These are phyloP conservation scores for Ips typographus DNA, from an alignment of 1,140 invertebrate genomes.

Conservation along the genomic window DNA sequence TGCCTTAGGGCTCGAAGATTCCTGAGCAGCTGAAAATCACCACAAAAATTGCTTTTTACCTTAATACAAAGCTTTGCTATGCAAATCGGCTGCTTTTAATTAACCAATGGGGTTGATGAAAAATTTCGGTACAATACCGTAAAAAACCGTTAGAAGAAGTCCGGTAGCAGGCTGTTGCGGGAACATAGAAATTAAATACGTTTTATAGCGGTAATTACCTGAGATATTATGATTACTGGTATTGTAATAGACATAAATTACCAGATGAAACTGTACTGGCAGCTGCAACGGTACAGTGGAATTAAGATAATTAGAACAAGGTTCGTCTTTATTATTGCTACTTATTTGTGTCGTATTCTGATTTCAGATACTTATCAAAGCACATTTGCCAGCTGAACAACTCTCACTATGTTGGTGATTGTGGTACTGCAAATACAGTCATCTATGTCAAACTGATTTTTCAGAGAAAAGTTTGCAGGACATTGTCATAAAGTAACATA, in stretches of 20 bases:
- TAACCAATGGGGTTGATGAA: too few relatives aligned
- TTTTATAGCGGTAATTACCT: conserved; percentile 35
- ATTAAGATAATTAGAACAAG: conserved; percentile 30
- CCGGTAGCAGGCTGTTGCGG: conserved; percentile 35
- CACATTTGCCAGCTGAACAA: too few relatives aligned
- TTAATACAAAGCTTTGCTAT: conserved; percentile 1
- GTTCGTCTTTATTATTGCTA: background rate
- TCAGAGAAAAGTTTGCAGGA: too few relatives aligned
- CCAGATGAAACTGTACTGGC: conserved; percentile 27
- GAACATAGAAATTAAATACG: conserved; percentile 34
- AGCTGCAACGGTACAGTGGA: conserved; percentile 29
- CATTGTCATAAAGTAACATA: too few relatives aligned
- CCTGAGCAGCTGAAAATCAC: conserved; percentile 14
- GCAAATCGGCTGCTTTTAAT: background rate
- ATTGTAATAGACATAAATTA: conserved; percentile 33
- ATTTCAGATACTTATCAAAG: too few relatives aligned
- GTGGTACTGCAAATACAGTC: too few relatives aligned
- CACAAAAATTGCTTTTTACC: conserved; percentile 15
- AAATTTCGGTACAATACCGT: too few relatives aligned
- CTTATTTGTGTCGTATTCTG: too few relatives aligned
- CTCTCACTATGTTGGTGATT: too few relatives aligned
- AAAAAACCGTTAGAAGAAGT: conserved; percentile 21
- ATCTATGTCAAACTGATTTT: too few relatives aligned
- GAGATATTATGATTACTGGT: conserved; percentile 34
- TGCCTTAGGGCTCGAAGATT: conserved; percentile 3